Evolutionary conservation across 2,888 invertebrate species (phyloP), one percentile per base, ranked within the genome.

Genomic region (Galerucella nymphaeae): DNA sequence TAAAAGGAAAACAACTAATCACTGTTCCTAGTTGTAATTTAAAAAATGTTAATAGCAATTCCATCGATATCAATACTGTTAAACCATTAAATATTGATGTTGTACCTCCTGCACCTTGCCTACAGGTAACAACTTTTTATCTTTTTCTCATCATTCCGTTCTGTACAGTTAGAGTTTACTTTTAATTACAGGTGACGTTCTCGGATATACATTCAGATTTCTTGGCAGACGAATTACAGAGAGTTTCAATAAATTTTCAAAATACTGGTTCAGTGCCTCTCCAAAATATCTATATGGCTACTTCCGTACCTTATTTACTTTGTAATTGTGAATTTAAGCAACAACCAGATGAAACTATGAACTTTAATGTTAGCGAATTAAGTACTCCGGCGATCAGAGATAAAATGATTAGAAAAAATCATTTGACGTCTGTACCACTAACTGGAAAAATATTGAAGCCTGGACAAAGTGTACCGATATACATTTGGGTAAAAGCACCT

Each of bases 61-160:
- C 23, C 45, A 20, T 50, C 42, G 58, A 62, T 45, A 57, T 41
- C 23, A 66, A 18, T 66, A 57, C 66, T 67, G 95, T 84, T 9
- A 90, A 91, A 78, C 89, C 94, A 76, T 88, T 97, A 67, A 90
- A 92, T 77, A 91, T 96, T 70, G 90, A 90, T 76, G 90, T 97
- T 66, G 91, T 94, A 61, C 92, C 94, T 14, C 90, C 92, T 77
- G 93, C 96, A 75, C 96, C 97, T 0, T 93, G 93, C 81, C 88
- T 97, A 81, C 93, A 95, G 90, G 94, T 94, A 86, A 83, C 74
- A 18, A 41, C 38, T 41, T 45, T 59, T 55, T 20, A 13, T 42
- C 20, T n/a, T 73, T 55, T 66, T 53, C 5, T 69, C 30, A 38
- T 67, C 13, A 8, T 9, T 8, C 55, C 2, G 14, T 48, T n/a